Evolutionary conservation across 2,113 vertebrate species (phyloP).

Genomic region (Monopterus albus): DNA sequence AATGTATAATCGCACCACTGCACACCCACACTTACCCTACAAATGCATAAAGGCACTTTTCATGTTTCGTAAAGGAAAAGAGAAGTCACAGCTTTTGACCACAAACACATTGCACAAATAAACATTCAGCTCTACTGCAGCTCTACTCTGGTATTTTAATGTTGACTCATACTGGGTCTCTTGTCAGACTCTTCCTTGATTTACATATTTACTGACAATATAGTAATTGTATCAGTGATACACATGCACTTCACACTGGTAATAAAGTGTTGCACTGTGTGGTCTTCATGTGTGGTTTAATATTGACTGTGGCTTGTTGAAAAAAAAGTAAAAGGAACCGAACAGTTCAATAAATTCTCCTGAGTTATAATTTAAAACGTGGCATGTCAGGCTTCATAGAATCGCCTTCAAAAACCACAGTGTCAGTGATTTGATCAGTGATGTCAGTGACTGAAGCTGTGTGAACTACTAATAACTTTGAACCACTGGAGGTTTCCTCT

Average conservation of each 20-base stretch:
- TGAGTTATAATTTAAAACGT: not conserved
- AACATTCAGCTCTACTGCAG: slow-evolving; percentile 3
- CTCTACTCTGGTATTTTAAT: slow-evolving; percentile 1
- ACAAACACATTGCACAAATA: slow-evolving; percentile 21
- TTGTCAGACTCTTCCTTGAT: slow-evolving; percentile 5
- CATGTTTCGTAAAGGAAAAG: not conserved
- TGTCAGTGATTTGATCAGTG: not conserved
- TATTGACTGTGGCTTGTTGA: not conserved
- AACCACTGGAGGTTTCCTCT: too few relatives aligned
- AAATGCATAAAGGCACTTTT: not conserved
- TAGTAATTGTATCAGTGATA: slow-evolving; percentile 33
- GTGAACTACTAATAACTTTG: not conserved
- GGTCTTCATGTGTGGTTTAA: not conserved
- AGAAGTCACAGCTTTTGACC: slow-evolving; percentile 35
- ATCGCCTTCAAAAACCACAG: not conserved
- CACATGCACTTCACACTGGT: slow-evolving; percentile 8
- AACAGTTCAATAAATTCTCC: not conserved
- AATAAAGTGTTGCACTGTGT: slow-evolving; percentile 8
- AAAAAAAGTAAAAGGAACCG: not conserved
- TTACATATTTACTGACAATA: too few relatives aligned
- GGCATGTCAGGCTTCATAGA: not conserved
- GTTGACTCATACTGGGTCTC: slow-evolving; percentile 7
- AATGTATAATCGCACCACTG: too few relatives aligned
- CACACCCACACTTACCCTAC: not conserved
- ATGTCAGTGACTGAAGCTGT: not conserved